phyloP scores from a whole-genome alignment of 2,888 invertebrate genomes.

The Chloroclysta siterata region DNA sequence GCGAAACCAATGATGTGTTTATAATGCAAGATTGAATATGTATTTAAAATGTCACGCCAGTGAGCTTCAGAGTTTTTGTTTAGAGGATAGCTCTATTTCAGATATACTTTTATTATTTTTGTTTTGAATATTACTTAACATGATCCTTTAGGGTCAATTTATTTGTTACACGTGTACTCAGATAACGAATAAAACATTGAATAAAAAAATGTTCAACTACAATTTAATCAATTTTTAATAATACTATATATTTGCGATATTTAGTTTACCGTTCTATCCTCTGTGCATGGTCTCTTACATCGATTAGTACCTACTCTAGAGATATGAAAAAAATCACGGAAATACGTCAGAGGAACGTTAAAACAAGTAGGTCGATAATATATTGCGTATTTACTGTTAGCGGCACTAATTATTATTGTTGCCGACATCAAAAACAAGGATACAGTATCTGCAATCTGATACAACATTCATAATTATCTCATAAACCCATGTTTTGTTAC shows the following conservation, averaged over 20 bases:
- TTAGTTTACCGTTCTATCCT: no score
- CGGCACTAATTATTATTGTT: constrained; percentile 37
- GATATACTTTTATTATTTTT: background rate
- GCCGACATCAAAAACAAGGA: constrained; percentile 52
- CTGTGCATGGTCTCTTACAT: no score
- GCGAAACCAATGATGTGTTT: constrained; percentile 61
- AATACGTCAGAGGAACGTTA: background rate
- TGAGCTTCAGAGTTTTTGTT: background rate
- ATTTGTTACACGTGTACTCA: no score
- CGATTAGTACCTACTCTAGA: background rate
- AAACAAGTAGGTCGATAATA: constrained; percentile 19
- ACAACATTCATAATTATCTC: constrained; percentile 77
- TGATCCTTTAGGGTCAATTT: no score
- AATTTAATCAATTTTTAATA: no score
- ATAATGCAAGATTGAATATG: constrained; percentile 47
- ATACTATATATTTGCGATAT: no score
- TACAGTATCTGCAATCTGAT: constrained; percentile 70
- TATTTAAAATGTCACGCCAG: background rate
- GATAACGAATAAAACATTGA: no score
- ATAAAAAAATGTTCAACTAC: no score
- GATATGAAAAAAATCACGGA: background rate
- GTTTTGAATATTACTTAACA: no score
- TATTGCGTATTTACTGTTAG: constrained; percentile 20
- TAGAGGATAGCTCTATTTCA: background rate
- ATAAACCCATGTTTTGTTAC: constrained; percentile 78